A percentile compares a stretch with the other conserved stretches of the same genome.
Conservation (phyloP, 2,888 invertebrate genomes). For the Ormyrus pomaceus region DNA sequence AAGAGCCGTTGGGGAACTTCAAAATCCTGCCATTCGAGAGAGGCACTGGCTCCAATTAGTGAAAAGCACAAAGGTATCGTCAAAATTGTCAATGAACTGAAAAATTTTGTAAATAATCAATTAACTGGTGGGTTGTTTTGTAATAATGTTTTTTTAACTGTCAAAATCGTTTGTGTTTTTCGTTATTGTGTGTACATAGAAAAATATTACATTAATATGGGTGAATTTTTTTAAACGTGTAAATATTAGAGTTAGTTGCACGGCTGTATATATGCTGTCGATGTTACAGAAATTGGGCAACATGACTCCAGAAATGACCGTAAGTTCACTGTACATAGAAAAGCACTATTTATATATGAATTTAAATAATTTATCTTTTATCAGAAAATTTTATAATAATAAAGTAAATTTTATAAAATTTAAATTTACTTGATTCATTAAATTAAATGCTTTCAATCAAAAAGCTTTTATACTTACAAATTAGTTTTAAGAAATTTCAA, state of each 20-base stretch:
- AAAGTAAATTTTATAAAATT: background rate
- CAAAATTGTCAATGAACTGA: constrained; percentile 52
- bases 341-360: constrained; percentile 51
- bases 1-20: constrained; percentile 95
- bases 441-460: background rate
- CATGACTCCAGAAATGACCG: constrained; percentile 76
- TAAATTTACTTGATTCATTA: background rate
- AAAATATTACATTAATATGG: constrained; percentile 16
- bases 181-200: constrained; percentile 14
- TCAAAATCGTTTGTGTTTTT: too few species aligned
- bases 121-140: background rate
- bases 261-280: constrained; percentile 75
- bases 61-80: constrained; percentile 92
- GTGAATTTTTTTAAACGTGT: constrained; percentile 21
- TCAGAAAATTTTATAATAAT: background rate
- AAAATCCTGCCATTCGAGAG: constrained; percentile 96
- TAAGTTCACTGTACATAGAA: constrained; percentile 75
- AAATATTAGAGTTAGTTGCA: constrained; percentile 67
- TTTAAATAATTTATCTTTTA: background rate
- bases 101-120: constrained; percentile 40
- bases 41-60: constrained; percentile 98
- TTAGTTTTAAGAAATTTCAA: too few species aligned
- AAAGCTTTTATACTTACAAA: too few species aligned
- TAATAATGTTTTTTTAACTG: too few species aligned
- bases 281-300: constrained; percentile 75